These are phyloP conservation scores for Heliocidaris erythrogramma DNA, from an alignment of 35 echinoderm and acorn worm species.

Conservation along the genomic window DNA sequence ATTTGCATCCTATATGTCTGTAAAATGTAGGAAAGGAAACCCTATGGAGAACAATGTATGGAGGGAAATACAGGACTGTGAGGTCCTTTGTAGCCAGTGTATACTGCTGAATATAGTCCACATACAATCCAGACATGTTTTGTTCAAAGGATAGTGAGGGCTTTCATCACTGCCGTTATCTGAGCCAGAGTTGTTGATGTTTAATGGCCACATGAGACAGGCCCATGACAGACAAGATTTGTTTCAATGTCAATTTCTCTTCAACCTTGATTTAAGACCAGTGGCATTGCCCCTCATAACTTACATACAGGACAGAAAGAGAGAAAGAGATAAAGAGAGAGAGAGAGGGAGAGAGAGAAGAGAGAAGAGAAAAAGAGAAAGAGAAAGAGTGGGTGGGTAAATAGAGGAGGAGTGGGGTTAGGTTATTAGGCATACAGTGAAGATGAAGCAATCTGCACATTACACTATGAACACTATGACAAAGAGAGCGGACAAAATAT, in stretches of 20 bases:
- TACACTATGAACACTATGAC: too few relatives aligned
- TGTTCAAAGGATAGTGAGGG: neutral
- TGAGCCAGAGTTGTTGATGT: neutral
- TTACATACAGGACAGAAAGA: neutral
- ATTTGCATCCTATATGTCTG: too few relatives aligned
- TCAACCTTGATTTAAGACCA: neutral
- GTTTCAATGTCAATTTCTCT: slow-evolving; percentile 18
- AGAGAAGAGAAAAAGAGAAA: neutral
- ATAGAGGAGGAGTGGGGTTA: neutral
- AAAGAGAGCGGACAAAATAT: too few relatives aligned
- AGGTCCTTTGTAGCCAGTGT: neutral
- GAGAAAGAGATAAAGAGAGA: neutral
- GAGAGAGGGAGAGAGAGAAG: neutral
- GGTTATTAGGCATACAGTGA: neutral
- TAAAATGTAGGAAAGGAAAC: too few relatives aligned
- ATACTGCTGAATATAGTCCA: neutral
- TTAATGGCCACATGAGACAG: slow-evolving; percentile 8
- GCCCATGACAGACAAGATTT: neutral
- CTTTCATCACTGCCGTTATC: neutral
- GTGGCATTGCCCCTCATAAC: neutral
- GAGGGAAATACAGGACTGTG: neutral
- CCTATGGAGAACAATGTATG: neutral
- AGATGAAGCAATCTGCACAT: neutral
- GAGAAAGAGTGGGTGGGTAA: neutral
- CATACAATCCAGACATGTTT: neutral